Conservation (phyloP, 2,797 vertebrate species). For the Sebastes cheni region DNA sequence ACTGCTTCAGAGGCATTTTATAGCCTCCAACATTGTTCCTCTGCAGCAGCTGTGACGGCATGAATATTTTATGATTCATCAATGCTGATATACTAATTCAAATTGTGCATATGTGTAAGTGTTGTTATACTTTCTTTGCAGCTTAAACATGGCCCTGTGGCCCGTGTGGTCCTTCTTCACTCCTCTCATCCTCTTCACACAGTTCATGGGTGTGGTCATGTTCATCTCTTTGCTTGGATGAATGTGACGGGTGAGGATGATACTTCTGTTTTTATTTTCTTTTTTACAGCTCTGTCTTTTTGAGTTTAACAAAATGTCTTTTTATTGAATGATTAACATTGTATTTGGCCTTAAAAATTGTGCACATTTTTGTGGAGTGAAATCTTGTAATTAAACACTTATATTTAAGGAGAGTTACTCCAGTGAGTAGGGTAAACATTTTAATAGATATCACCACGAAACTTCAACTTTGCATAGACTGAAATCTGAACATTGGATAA, state of each 20-base stretch:
- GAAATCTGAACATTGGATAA: not conserved
- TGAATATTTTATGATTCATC: not conserved
- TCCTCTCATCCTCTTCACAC: constrained; percentile 91
- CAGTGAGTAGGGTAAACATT: too few species aligned
- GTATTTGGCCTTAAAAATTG: not conserved
- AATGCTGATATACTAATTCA: not conserved
- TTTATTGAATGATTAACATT: not conserved
- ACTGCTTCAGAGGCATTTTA: not conserved
- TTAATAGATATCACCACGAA: too few species aligned
- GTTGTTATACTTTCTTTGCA: constrained; percentile 57
- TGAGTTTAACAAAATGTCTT: not conserved
- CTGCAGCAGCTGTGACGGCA: not conserved
- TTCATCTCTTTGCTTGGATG: constrained; percentile 92
- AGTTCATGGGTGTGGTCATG: constrained; percentile 98
- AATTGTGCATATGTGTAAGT: not conserved
- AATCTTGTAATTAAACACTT: not conserved
- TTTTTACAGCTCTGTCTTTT: not conserved
- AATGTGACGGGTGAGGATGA: constrained; percentile 74
- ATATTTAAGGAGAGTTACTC: too few species aligned
- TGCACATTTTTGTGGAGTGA: not conserved
- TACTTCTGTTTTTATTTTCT: not conserved
- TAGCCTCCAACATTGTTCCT: not conserved
- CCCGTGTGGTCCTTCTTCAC: constrained; percentile 95
- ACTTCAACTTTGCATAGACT: too few species aligned
- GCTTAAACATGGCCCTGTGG: constrained; percentile 95